A percentile compares a stretch with the other conserved stretches of the same genome.
These are phyloP conservation scores for Tachysurus vachellii DNA, from an alignment of 2,113 vertebrate species.

Conservation along the genomic window DNA sequence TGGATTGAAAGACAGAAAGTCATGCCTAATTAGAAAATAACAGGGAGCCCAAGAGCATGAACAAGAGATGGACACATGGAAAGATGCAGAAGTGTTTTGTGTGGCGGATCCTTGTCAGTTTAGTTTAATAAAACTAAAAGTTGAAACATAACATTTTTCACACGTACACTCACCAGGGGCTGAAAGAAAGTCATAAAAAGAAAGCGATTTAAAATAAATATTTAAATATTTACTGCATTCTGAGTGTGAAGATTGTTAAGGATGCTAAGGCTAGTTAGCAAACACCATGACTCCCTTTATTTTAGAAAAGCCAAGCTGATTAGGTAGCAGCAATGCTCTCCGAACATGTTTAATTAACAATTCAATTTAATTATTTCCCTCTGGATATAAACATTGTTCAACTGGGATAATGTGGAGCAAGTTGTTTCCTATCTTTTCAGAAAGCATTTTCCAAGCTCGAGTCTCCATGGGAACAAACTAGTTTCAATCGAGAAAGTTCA, in stretches of 20 bases:
- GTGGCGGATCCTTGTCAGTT: constrained; percentile 12
- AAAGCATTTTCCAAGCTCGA: constrained; percentile 6
- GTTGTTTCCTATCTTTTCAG: constrained; percentile 18
- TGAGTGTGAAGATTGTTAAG: neutral
- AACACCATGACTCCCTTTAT: neutral
- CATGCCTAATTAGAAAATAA: neutral
- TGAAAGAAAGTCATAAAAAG: neutral
- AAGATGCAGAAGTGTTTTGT: neutral
- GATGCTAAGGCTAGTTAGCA: neutral
- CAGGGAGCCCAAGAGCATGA: neutral
- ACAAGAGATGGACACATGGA: neutral
- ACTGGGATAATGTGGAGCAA: constrained; percentile 14
- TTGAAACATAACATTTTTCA: constrained; percentile 22
- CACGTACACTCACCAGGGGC: constrained; percentile 27
- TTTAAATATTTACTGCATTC: neutral
- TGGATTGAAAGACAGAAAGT: constrained; percentile 1
- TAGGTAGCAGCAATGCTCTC: constrained; percentile 23
- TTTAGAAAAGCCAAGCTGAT: constrained; percentile 8
- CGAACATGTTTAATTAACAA: constrained; percentile 41
- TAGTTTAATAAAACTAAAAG: constrained; percentile 6
- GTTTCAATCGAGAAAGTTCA: constrained; percentile 29
- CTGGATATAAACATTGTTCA: constrained; percentile 37
- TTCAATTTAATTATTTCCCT: constrained; percentile 51
- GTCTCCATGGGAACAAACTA: constrained; percentile 29
- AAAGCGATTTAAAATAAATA: neutral